Base-by-base conservation (phyloP, 2,888 invertebrate genomes). In the Leptopilina syphax region DNA sequence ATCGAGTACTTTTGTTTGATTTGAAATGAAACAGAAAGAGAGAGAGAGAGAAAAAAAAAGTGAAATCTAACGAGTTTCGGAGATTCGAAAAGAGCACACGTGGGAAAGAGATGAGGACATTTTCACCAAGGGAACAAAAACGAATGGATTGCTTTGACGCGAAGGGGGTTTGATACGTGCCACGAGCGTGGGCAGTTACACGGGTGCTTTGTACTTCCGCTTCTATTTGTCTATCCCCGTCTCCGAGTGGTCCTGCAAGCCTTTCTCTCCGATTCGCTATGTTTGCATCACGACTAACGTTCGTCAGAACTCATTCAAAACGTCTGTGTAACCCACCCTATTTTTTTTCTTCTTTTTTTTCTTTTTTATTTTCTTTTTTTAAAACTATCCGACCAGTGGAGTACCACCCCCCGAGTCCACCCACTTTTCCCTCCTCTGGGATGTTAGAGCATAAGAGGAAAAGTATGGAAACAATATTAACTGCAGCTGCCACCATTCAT, bases 201-300 rank as follows among this genome's bases (percentile, higher is more conserved):
- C 77, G 77, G 79, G 57, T 67, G 79, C 79, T 79, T 77, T 79
- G 79, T 79, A 77, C 77, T 79, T 79, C 57, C 77, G 68, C 24
- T 57, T 80, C 79, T 79, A 79, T 83, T 81, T 83, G 81, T 81
- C 80, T 78, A 79, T 82, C 57, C 78, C 70, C 79, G 77, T 83
- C 82, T 78, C 79, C 77, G 47, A 78, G 79, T 78, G 78, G 80
- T 65, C 34, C 80, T 67, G 77, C 65, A 63, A 79, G 78, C 77
- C 81, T 83, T 83, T 79, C 73, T 63, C n/a, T 65, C 70, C 63
- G 50, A 83, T 66, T 78, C 77, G 66, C 24, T 34, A 47, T 80
- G 81, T 83, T 81, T 81, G 76, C 78, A 65, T 57, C 50, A 60
- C 57, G 63, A 66, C 80, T 81, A 79, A 82, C 77, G 79, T 79